phyloP scores from a whole-genome alignment of 2,888 invertebrate genomes.

The Hirtodrosophila alboralis region DNA sequence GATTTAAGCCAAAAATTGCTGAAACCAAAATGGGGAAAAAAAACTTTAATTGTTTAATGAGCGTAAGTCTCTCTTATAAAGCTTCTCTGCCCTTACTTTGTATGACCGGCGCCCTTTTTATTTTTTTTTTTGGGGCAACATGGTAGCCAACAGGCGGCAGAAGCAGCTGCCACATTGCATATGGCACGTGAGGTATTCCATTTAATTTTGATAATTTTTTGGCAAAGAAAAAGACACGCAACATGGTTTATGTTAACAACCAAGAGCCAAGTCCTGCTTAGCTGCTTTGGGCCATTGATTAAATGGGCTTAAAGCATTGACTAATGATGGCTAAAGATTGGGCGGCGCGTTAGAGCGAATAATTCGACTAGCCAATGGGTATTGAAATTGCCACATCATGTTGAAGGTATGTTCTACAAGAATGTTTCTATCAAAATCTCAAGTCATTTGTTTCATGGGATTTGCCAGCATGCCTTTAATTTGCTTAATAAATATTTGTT shows the following conservation, averaged over 20 bases:
- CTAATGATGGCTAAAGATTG: constrained; percentile 68
- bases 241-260: constrained; percentile 55
- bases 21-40: constrained; percentile 31
- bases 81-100: constrained; percentile 3
- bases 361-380: constrained; percentile 55
- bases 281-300: constrained; percentile 33
- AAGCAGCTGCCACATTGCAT: constrained; percentile 64
- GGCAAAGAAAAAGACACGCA: constrained; percentile 54
- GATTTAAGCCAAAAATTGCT: constrained; percentile 47
- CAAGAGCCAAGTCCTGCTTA: constrained; percentile 26
- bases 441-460: constrained; percentile 74
- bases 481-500: constrained; percentile 77
- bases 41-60: constrained; percentile 70
- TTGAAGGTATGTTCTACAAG: constrained; percentile 11
- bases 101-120: constrained; percentile 28
- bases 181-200: constrained; percentile 73
- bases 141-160: constrained; percentile 37
- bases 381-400: constrained; percentile 58
- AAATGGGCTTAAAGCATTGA: constrained; percentile 68
- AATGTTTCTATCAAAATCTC: constrained; percentile 50
- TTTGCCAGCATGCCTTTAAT: constrained; percentile 70
- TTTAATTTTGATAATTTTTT: constrained; percentile 66
- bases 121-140: constrained; percentile 38
- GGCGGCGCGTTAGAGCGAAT: constrained; percentile 69
- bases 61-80: constrained; percentile 14